Conservation (phyloP, 2,113 vertebrate genomes). For the Otocyon megalotis region DNA sequence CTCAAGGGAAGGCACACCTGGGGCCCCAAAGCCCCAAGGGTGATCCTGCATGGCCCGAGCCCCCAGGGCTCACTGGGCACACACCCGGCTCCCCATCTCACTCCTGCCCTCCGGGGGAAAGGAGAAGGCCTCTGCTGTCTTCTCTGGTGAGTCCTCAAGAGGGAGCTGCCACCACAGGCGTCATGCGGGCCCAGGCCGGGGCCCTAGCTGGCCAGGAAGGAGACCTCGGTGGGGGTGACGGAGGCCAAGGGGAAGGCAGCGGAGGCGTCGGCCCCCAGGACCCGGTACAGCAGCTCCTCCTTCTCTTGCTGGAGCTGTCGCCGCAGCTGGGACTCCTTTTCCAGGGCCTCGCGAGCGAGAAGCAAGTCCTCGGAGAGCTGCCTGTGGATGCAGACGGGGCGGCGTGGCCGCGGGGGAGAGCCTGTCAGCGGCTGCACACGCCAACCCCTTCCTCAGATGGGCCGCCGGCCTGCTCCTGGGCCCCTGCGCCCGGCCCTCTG, state of each 20-base stretch:
- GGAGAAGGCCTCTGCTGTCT: not conserved
- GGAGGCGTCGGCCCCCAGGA: constrained; percentile 87
- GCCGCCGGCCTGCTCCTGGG: not conserved
- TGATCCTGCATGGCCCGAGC: not conserved
- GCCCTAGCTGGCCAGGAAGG: constrained; percentile 85
- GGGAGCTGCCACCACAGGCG: not conserved
- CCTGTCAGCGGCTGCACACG: not conserved
- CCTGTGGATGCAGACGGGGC: constrained; percentile 82
- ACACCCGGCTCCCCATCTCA: not conserved
- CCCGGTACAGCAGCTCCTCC: constrained; percentile 93
- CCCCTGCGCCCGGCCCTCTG: fast-evolving
- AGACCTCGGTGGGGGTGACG: constrained; percentile 75
- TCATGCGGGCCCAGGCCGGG: fast-evolving
- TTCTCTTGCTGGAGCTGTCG: constrained; percentile 92
- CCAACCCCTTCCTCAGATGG: not conserved
- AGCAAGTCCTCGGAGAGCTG: constrained; percentile 92
- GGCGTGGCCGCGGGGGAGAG: not conserved
- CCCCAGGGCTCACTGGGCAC: not conserved
- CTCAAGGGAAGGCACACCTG: not conserved
- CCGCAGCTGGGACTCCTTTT: constrained; percentile 88
- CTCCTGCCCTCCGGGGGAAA: not conserved
- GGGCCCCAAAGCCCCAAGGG: not conserved
- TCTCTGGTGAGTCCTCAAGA: constrained; percentile 23
- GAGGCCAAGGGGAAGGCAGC: constrained; percentile 85
- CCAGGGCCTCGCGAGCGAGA: constrained; percentile 88